phyloP scores from a whole-genome alignment of 2,113 vertebrate genomes.

The Serilophus lunatus region DNA sequence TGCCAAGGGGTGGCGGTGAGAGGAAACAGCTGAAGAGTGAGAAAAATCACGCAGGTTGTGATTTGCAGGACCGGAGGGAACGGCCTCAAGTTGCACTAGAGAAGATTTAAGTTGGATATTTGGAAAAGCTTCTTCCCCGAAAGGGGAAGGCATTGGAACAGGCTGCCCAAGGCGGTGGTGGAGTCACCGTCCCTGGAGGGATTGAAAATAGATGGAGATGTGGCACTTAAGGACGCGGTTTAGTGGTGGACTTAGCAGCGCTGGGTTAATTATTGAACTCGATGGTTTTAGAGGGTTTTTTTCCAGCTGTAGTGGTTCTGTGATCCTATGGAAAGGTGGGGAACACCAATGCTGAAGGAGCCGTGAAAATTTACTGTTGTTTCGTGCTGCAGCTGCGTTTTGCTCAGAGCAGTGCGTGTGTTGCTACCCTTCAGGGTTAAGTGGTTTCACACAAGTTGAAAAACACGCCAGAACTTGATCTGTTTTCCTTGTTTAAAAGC shows the following conservation, averaged over 20 bases:
- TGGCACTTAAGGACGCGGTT: background rate
- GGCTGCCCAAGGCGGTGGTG: background rate
- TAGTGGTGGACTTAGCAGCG: background rate
- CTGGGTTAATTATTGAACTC: background rate
- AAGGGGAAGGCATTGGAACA: background rate
- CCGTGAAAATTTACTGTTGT: background rate
- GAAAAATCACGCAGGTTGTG: background rate
- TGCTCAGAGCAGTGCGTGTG: background rate
- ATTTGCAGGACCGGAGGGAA: background rate
- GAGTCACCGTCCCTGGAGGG: background rate
- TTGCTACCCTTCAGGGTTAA: background rate
- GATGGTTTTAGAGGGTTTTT: background rate
- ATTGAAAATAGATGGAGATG: background rate
- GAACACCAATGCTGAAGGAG: accelerated
- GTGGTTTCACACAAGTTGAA: background rate
- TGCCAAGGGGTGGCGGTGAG: background rate
- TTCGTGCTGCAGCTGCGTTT: background rate
- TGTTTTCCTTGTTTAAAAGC: background rate
- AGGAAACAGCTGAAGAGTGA: background rate
- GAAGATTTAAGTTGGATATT: background rate
- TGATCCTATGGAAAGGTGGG: background rate
- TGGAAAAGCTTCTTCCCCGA: background rate
- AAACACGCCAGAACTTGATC: background rate
- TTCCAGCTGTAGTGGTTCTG: background rate
- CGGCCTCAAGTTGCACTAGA: background rate